A percentile compares a stretch with the other conserved stretches of the same genome.
phyloP scores from a whole-genome alignment of 2,113 vertebrate genomes.

The Capreolus pygargus region DNA sequence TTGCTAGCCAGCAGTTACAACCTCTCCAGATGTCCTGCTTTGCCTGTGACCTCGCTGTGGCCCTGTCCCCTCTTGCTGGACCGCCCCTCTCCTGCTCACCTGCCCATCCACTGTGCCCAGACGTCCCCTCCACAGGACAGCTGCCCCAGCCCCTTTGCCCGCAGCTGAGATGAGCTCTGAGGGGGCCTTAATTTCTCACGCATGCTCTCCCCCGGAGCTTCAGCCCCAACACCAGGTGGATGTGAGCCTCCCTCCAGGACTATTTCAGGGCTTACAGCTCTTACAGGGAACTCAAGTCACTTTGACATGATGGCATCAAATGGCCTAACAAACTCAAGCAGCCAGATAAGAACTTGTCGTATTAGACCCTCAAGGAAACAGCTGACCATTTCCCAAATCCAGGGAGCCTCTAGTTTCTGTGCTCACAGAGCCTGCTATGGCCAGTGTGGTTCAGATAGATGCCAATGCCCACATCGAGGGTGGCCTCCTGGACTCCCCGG shows the following conservation, averaged over 20 bases:
- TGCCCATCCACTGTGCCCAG: neutral
- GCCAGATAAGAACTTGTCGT: accelerated
- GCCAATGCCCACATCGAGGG: accelerated
- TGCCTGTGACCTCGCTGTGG: neutral
- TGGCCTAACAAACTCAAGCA: neutral
- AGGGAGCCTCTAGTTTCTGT: neutral
- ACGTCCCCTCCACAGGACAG: neutral
- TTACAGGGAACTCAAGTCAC: neutral
- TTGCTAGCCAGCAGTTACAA: neutral
- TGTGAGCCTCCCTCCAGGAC: neutral
- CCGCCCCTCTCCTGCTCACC: too few species aligned
- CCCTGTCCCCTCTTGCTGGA: accelerated
- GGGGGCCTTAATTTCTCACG: neutral
- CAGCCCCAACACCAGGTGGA: neutral
- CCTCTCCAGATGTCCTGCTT: neutral
- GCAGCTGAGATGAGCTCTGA: neutral
- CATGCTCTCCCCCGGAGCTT: neutral
- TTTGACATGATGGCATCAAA: neutral
- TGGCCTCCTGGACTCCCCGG: neutral
- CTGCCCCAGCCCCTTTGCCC: neutral
- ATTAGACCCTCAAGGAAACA: neutral
- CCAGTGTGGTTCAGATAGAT: neutral
- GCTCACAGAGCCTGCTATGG: accelerated
- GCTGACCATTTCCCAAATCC: neutral
- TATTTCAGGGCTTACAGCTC: neutral